phyloP scores from a whole-genome alignment of 2,888 invertebrate genomes.

The Nowickia ferox region DNA sequence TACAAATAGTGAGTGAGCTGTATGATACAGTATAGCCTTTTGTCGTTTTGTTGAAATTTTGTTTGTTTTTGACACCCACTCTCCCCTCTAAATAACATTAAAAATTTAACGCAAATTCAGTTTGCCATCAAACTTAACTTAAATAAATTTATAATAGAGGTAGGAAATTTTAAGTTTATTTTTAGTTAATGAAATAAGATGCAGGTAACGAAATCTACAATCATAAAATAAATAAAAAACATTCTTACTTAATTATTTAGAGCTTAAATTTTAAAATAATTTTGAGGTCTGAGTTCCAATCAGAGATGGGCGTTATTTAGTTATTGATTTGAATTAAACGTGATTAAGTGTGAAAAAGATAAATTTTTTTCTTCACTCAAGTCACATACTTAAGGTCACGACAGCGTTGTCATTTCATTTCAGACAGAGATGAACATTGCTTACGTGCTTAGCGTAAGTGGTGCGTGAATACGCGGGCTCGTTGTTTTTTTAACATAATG shows the following conservation, averaged over 20 bases:
- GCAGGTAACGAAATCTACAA: constrained; percentile 12
- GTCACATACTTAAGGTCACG: no score
- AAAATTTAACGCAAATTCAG: constrained; percentile 18
- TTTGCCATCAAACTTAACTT: not conserved
- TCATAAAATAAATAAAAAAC: not conserved
- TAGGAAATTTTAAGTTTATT: constrained; percentile 13
- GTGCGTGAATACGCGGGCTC: no score
- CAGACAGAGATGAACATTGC: no score
- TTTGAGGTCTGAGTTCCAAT: no score
- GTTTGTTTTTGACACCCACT: constrained; percentile 41
- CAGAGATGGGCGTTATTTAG: no score
- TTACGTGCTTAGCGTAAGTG: no score
- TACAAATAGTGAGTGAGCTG: not conserved
- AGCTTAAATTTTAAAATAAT: not conserved
- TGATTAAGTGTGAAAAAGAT: no score
- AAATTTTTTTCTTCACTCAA: no score
- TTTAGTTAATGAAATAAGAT: constrained; percentile 29
- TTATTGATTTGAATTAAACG: no score
- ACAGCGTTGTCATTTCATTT: no score
- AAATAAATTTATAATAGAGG: not conserved
- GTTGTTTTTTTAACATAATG: no score
- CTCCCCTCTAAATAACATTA: not conserved
- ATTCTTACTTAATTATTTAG: constrained; percentile 3
- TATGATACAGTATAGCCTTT: constrained; percentile 14
- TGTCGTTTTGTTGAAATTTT: constrained; percentile 14